phyloP scores from a whole-genome alignment of 2,113 vertebrate species.

The Junco hyemalis region DNA sequence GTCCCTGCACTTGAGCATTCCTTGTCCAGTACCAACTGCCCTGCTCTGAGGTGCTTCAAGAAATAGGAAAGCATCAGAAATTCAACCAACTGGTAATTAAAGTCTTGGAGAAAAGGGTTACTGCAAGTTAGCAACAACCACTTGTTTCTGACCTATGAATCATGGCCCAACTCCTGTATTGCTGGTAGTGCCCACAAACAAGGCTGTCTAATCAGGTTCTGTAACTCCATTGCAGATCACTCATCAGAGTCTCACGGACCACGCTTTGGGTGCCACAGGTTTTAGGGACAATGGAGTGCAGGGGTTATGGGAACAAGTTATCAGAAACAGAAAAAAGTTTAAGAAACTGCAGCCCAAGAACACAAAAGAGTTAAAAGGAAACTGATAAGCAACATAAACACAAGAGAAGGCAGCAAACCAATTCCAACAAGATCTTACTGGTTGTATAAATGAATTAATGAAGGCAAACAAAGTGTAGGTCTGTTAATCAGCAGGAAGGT shows the following conservation, averaged over 20 bases:
- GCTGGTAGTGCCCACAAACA: background rate
- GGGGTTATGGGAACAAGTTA: background rate
- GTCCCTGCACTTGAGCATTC: background rate
- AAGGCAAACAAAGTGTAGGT: background rate
- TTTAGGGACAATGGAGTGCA: background rate
- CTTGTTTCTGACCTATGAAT: background rate
- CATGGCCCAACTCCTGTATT: background rate
- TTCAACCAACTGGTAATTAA: background rate
- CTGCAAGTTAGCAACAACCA: background rate
- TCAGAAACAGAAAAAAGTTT: background rate
- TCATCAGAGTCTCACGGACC: background rate
- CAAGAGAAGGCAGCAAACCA: background rate
- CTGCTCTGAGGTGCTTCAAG: background rate
- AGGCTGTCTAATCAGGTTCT: background rate
- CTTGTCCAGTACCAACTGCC: background rate
- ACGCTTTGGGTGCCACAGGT: background rate
- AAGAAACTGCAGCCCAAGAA: background rate
- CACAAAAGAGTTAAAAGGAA: background rate
- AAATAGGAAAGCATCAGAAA: background rate
- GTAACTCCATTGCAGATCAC: background rate
- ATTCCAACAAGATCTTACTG: background rate
- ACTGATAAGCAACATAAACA: background rate
- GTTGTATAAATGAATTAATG: slow-evolving; percentile 11
- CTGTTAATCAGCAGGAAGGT: slow-evolving; percentile 30
- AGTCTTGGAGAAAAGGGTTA: background rate